phyloP scores from a whole-genome alignment of 2,888 invertebrate species.

The Plagodis pulveraria region DNA sequence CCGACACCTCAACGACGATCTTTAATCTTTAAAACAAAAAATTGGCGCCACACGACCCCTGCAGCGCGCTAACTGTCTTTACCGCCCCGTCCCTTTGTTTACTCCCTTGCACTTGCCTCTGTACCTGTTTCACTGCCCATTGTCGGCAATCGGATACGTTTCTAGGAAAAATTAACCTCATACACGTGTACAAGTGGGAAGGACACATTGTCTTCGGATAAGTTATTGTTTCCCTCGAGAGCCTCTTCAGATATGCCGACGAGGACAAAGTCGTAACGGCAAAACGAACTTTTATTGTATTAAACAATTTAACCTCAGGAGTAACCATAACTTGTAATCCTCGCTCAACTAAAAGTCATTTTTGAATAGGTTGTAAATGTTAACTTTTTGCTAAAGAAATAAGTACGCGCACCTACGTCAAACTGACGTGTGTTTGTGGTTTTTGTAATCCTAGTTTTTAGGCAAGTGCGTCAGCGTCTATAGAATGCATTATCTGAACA shows the following conservation, averaged over 20 bases:
- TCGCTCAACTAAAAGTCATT: slow-evolving; percentile 6
- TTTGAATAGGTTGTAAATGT: slow-evolving; percentile 13
- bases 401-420: slow-evolving; percentile 4
- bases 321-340: neutral
- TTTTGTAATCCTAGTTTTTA: slow-evolving; percentile 13
- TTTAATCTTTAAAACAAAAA: slow-evolving; percentile 70
- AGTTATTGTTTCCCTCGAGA: slow-evolving; percentile 51
- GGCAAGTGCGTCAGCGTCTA: slow-evolving; percentile 21
- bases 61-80: slow-evolving; percentile 62
- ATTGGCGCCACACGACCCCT: slow-evolving; percentile 76
- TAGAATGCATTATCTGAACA: slow-evolving; percentile 27
- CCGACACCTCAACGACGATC: slow-evolving; percentile 65
- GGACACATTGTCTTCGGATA: slow-evolving; percentile 46
- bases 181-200: slow-evolving; percentile 57
- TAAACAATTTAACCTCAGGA: slow-evolving; percentile 28
- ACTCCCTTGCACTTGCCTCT: slow-evolving; percentile 61
- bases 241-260: slow-evolving; percentile 47
- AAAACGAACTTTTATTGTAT: slow-evolving; percentile 33
- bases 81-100: slow-evolving; percentile 61
- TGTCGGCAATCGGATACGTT: slow-evolving; percentile 47
- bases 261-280: slow-evolving; percentile 25
- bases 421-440: slow-evolving; percentile 20
- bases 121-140: slow-evolving; percentile 64
- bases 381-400: slow-evolving; percentile 1
- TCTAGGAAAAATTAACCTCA: slow-evolving; percentile 61